A percentile compares a stretch with the other conserved stretches of the same genome.
Conservation (phyloP, 2,113 vertebrate genomes). For the Jaculus jaculus region DNA sequence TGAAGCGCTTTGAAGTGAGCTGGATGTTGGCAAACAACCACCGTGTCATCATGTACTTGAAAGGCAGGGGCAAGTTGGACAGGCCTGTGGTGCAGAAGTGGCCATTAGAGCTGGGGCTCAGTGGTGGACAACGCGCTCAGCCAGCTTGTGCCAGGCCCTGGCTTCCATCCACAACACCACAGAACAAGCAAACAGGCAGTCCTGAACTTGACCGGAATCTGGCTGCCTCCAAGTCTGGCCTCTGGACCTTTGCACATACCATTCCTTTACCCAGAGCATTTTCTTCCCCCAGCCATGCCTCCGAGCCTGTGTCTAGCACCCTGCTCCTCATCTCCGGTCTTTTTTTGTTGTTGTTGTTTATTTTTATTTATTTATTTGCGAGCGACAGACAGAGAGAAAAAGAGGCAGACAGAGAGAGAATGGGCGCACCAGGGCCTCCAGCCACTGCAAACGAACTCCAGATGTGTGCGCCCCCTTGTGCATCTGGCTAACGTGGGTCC, state of each 20-base stretch:
- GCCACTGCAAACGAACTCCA: no score
- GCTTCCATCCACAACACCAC: no score
- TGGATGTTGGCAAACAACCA: neutral
- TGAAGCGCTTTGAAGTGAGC: neutral
- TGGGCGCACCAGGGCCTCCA: no score
- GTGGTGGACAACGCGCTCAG: neutral
- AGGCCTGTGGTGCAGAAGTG: no score
- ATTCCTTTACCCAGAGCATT: accelerated
- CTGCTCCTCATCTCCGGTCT: accelerated
- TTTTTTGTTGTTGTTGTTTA: no score
- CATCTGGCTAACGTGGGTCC: no score
- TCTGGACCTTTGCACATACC: neutral
- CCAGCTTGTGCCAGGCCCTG: no score
- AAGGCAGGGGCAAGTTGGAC: neutral
- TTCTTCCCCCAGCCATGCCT: accelerated
- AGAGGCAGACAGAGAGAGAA: no score
- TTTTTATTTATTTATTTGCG: no score
- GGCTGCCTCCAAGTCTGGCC: neutral
- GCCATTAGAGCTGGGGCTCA: no score
- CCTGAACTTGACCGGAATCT: accelerated
- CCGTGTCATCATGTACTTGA: neutral
- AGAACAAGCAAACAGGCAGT: neutral
- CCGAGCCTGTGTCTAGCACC: neutral
- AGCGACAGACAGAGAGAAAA: no score
- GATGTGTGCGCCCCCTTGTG: no score